Evolutionary conservation across 2,888 invertebrate species (phyloP), one percentile per base, ranked within the genome.

Genomic region (Malacosoma neustria): DNA sequence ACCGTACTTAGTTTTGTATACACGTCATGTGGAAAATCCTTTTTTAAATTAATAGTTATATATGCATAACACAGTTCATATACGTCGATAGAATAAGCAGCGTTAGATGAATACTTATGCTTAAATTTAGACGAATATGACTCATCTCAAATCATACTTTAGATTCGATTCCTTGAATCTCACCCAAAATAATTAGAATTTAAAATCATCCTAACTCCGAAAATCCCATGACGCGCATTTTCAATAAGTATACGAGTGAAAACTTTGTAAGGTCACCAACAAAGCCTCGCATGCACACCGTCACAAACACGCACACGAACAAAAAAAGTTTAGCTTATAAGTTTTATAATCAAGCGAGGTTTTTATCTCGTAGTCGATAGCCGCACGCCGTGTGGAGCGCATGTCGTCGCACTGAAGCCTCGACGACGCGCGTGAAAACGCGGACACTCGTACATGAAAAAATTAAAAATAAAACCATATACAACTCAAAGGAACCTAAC

Each of bases 281-380:
- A 72, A 77, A 80, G 72, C 75, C 73, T 69, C 63, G 54, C 57
- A 51, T 64, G 60, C 75, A 72, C 77, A 77, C 72, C 51, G 60
- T 57, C 61, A 64, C 61, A 61, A 61, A 59, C 69, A 79, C 81
- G 68, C 84, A 82, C 84, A 80, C 80, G 49, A 57, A 68, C 57
- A 70, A 76, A 82, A n/a, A 79, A 85, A 81, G 76, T 80, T 77
- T 76, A 82, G 77, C 84, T 82, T 79, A 82, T 82, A 84, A 84
- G 81, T 82, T 85, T n/a, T 82, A 82, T 84, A 85, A 82, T 84
- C 79, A 84, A 80, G 72, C 76, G 70, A 66, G 72, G 84, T 84
- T 84, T 84, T 84, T 85, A 85, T 85, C 84, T 81, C 70, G 80
- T 82, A 85, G 85, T 85, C 80, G 77, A 61, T 69, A 70, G 72